A percentile compares a stretch with the other conserved stretches of the same genome.
Conservation (phyloP, 2,888 invertebrate species). For the Argynnis bischoffii region DNA sequence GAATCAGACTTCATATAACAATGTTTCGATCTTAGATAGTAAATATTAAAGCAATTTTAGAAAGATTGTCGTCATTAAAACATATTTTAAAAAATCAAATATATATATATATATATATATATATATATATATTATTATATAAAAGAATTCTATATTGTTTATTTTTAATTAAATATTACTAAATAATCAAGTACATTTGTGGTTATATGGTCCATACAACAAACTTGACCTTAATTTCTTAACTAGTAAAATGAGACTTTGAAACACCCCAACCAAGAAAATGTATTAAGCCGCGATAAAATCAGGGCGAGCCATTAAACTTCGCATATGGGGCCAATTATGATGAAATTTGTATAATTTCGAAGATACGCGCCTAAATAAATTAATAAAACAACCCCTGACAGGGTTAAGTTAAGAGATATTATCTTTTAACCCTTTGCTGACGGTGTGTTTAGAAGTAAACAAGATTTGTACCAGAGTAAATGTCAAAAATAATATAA, state of each 20-base stretch:
- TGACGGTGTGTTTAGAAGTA: constrained; percentile 34
- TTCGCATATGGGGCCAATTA: constrained; percentile 79
- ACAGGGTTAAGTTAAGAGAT: constrained; percentile 73
- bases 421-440: constrained; percentile 61
- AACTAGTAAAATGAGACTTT: constrained; percentile 24
- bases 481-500: background rate
- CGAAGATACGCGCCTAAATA: constrained; percentile 73
- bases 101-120: too few species aligned
- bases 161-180: too few species aligned
- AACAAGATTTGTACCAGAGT: constrained; percentile 1
- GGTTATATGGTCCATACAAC: too few species aligned
- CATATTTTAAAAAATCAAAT: too few species aligned
- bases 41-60: too few species aligned
- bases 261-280: constrained; percentile 50
- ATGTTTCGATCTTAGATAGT: too few species aligned
- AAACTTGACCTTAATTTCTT: background rate
- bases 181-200: too few species aligned
- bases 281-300: constrained; percentile 70
- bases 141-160: too few species aligned
- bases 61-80: too few species aligned
- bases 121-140: too few species aligned
- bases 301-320: constrained; percentile 68
- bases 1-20: background rate
- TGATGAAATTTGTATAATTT: constrained; percentile 65
- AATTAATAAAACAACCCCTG: constrained; percentile 77